These are phyloP conservation scores for Mirza zaza DNA, from an alignment of 2,113 vertebrate species.

Conservation along the genomic window DNA sequence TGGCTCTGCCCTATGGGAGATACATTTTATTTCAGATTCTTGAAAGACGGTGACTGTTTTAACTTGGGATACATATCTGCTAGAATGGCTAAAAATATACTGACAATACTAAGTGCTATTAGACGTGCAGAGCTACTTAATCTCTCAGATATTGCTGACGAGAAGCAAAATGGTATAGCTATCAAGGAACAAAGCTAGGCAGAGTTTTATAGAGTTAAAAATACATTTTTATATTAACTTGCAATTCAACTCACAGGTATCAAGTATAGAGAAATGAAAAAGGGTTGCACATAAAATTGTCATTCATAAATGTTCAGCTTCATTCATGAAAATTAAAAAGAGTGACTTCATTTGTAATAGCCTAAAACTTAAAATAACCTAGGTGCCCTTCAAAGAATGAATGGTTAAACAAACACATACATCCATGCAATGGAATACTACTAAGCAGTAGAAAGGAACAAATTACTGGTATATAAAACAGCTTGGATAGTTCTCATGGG, in stretches of 20 bases:
- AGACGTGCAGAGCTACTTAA: neutral
- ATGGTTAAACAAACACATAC: neutral
- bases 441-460: neutral
- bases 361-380: neutral
- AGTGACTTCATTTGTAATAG: neutral
- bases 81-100: neutral
- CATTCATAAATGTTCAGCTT: neutral
- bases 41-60: neutral
- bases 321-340: neutral
- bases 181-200: neutral
- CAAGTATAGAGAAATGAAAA: neutral
- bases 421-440: neutral
- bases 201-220: neutral
- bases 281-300: neutral
- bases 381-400: neutral
- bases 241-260: neutral
- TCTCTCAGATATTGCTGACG: neutral
- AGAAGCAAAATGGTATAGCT: neutral
- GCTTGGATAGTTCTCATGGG: neutral
- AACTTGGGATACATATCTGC: neutral
- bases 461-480: neutral
- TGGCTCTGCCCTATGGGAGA: neutral
- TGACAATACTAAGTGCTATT: neutral
- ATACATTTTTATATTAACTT: neutral
- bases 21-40: neutral